These are phyloP conservation scores for Microhierax caerulescens DNA, from an alignment of 2,797 vertebrate species.

Conservation along the genomic window DNA sequence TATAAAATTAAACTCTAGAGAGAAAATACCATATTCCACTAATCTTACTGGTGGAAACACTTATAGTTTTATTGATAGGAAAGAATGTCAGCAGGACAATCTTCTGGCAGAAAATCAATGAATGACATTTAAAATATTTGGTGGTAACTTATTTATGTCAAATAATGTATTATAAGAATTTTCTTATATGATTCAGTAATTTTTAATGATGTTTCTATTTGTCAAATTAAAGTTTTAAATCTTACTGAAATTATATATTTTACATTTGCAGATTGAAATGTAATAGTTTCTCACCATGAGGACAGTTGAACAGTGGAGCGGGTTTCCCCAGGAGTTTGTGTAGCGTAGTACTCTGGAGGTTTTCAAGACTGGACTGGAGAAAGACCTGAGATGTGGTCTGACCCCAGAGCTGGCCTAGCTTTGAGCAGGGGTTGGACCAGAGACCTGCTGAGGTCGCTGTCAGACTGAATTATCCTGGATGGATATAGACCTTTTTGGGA, in stretches of 20 bases:
- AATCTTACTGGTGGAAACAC: background rate
- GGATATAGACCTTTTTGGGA: background rate
- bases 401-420: background rate
- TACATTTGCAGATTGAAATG: background rate
- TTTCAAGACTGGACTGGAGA: background rate
- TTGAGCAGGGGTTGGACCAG: background rate
- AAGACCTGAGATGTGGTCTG: background rate
- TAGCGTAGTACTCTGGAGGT: background rate
- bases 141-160: background rate
- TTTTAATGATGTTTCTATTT: background rate
- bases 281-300: background rate
- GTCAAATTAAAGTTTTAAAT: background rate
- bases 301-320: accelerated
- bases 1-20: background rate
- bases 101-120: background rate
- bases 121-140: background rate
- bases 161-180: background rate
- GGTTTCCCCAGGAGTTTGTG: background rate
- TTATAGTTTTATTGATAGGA: background rate
- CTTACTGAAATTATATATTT: background rate
- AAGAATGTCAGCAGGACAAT: background rate
- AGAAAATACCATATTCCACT: background rate
- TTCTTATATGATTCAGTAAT: background rate
- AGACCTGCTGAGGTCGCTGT: background rate
- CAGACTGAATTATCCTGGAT: background rate